phyloP scores from a whole-genome alignment of 1,140 invertebrate species.

The Episyrphus balteatus region DNA sequence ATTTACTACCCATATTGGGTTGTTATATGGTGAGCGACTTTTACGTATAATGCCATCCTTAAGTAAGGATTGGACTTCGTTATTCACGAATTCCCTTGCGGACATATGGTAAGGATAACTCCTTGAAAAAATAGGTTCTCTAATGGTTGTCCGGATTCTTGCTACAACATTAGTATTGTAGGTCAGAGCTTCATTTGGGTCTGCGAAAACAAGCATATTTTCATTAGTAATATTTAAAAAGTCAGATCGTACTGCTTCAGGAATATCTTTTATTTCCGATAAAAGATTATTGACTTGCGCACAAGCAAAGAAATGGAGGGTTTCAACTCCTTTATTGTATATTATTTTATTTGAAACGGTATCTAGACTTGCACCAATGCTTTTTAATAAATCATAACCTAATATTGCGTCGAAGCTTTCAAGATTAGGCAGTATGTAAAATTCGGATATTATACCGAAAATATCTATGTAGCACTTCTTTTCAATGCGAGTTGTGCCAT shows the following conservation, averaged over 20 bases:
- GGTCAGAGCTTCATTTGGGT: constrained; percentile 1
- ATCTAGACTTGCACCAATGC: not conserved
- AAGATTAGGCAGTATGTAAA: not conserved
- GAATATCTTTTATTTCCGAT: not conserved
- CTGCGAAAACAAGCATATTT: not conserved
- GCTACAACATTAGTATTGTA: constrained; percentile 4
- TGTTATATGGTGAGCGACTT: constrained; percentile 15
- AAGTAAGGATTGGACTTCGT: constrained; percentile 6
- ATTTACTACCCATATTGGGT: constrained; percentile 10
- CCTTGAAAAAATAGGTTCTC: constrained; percentile 10
- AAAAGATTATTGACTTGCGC: not conserved
- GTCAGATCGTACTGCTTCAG: not conserved
- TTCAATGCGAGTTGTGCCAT: not conserved
- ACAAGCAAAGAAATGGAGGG: not conserved
- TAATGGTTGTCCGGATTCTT: not conserved
- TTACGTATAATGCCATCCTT: constrained; percentile 7
- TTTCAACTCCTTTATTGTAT: not conserved
- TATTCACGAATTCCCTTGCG: constrained; percentile 7
- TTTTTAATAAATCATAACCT: no score
- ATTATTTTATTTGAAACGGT: not conserved
- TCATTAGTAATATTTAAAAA: no score
- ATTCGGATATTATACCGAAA: not conserved
- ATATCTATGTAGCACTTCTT: not conserved
- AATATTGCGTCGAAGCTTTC: constrained; percentile 1
- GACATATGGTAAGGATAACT: constrained; percentile 11